Base-by-base conservation (phyloP, 2,888 invertebrate species). In the Leucophenga montana region DNA sequence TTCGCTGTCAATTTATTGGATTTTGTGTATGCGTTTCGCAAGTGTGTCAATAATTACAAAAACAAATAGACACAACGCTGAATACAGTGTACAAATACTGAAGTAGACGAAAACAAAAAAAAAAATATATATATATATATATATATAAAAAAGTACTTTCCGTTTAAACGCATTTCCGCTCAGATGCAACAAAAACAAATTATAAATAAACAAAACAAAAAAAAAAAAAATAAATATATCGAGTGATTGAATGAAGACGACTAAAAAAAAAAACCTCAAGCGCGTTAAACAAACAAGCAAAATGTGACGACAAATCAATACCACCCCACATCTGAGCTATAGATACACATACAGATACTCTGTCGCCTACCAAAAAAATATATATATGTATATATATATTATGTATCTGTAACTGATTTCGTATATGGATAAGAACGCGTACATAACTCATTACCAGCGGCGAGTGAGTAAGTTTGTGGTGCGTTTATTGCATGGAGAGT, bases 271-370 rank as follows among this genome's bases (percentile, higher is more conserved):
- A 57, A 71, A 74, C 77, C 4, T 13, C 33, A 16, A 59, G 50
- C 18, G 50, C n/a, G 57, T 74, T 69, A 77, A 78, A 82, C 77
- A 83, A 80, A 83, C 82, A 80, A 80, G 82, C 83, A 76, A 75
- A 66, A 81, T 82, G 83, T 78, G 83, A 73, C 78, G 80, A 83
- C 79, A 80, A 80, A 81, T 83, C 80, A 82, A 83, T 81, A 82
- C 77, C 82, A 76, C 20, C 27, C 14, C 56, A 27, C 56, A 56
- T n/a, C 27, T 9, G 27, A 56, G 16, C 14, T 61, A 39, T 31
- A 54, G n/a, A n/a, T 71, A 75, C 75, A 27, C 14, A 20, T 31
- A 57, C 56, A 57, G 27, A 31, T n/a, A 57, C 57, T 8, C 57
- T 57, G 27, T n/a, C n/a, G 27, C 27, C 27, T 27, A 27, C 57